These are phyloP conservation scores for silkworm (Bombyx mori) DNA, from an alignment of 1,140 invertebrate genomes.

Conservation along the genomic window ASM3026992v2 NC_085114.1:3269001-3269500, in stretches of 20 bases:
- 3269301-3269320: constrained; percentile 81
- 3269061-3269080: too few species aligned
- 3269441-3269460: constrained; percentile 48
- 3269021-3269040: too few species aligned
- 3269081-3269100: too few species aligned
- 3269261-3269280: constrained; percentile 89
- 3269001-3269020: too few species aligned
- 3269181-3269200: neutral
- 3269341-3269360: constrained; percentile 71
- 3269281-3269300: constrained; percentile 87
- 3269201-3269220: constrained; percentile 73
- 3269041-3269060: too few species aligned
- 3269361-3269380: constrained; percentile 86
- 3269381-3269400: constrained; percentile 76
- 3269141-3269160: neutral
- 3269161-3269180: neutral
- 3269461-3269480: constrained; percentile 20
- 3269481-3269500: constrained; percentile 61
- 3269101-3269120: too few species aligned
- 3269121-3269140: too few species aligned
- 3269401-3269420: constrained; percentile 67
- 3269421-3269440: constrained; percentile 68
- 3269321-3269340: constrained; percentile 73
- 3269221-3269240: constrained; percentile 79
- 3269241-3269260: constrained; percentile 85